Base-by-base conservation (phyloP, 2,888 invertebrate genomes). In the Oligia latruncula region DNA sequence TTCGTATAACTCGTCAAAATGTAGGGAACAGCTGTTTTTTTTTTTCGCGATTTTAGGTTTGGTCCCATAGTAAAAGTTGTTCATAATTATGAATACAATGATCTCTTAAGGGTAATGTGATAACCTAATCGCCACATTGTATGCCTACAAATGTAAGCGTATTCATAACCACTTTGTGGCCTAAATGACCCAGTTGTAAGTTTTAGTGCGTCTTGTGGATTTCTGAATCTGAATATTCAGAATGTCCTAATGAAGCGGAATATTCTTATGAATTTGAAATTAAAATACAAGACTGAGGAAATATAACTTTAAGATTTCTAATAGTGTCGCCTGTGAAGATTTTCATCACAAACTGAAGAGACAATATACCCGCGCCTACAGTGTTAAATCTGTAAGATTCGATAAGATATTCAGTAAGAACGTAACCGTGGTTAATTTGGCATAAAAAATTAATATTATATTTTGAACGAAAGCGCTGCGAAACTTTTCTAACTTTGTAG, bases 401-500 rank as follows among this genome's bases (percentile, higher is more conserved):
- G 81, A 85, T 85, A 87, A 80, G 55, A 87, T n/a, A n/a, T n/a
- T 78, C 73, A 62, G 64, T 67, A 52, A 70, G 76, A 68, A 71
- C 55, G 49, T 20, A 55, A 71, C 60, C 17, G 29, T 5, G n/a
- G 71, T 74, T 71, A 74, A 74, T 84, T 71, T 13, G 20, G 64
- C 66, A 71, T 77, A 60, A 62, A 62, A 66, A 65, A 71, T 77
- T 82, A 55, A 55, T 35, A 35, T 68, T 87, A 62, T 84, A 83
- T 87, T 87, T 86, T 72, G 17, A 62, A 77, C 13, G 40, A 52
- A n/a, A 67, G 29, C 23, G 40, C 11, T 52, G 55, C 8, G 5
- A 65, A 40, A 70, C 20, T 29, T 29, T 29, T 29, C 29, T 29
- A 29, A 29, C 29, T 65, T 68, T 65, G 46, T 55, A 46, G 23